Conservation (phyloP, 2,113 vertebrate species). For the Misgurnus anguillicaudatus region DNA sequence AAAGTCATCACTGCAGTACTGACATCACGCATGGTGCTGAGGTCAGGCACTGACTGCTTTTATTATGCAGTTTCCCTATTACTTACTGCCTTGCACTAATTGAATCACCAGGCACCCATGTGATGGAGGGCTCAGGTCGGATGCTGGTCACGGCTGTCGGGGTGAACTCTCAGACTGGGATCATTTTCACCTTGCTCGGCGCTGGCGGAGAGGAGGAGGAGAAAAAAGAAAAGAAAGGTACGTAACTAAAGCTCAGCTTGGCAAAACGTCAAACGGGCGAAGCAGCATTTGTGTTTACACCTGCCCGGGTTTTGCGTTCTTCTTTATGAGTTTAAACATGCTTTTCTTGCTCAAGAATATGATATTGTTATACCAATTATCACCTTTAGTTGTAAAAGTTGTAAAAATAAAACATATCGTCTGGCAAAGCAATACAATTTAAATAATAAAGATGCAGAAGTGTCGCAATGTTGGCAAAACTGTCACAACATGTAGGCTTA, state of each 20-base stretch:
- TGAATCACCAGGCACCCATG: conserved; percentile 85
- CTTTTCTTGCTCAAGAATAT: not conserved
- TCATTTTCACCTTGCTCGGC: conserved; percentile 95
- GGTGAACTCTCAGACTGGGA: conserved; percentile 98
- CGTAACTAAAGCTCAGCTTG: conserved; percentile 15
- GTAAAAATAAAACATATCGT: no score
- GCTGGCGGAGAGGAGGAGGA: conserved; percentile 92
- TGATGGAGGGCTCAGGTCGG: conserved; percentile 97
- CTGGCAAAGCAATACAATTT: no score
- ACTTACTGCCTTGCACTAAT: not conserved
- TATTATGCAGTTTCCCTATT: conserved; percentile 15
- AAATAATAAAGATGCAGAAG: no score
- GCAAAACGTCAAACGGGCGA: not conserved
- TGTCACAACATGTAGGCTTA: no score
- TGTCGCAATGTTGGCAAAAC: no score
- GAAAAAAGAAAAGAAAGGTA: conserved; percentile 99
- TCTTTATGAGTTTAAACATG: not conserved
- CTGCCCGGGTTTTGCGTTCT: not conserved
- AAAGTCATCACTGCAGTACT: no score
- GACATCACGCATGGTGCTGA: not conserved
- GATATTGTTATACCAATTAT: not conserved
- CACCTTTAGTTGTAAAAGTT: no score
- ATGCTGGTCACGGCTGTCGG: conserved; percentile 96
- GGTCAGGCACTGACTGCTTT: conserved; percentile 1
- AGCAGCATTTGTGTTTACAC: not conserved